Evolutionary conservation across 2,888 invertebrate species (phyloP), one percentile per base, ranked within the genome.

Genomic region (Serrognathus titanus): DNA sequence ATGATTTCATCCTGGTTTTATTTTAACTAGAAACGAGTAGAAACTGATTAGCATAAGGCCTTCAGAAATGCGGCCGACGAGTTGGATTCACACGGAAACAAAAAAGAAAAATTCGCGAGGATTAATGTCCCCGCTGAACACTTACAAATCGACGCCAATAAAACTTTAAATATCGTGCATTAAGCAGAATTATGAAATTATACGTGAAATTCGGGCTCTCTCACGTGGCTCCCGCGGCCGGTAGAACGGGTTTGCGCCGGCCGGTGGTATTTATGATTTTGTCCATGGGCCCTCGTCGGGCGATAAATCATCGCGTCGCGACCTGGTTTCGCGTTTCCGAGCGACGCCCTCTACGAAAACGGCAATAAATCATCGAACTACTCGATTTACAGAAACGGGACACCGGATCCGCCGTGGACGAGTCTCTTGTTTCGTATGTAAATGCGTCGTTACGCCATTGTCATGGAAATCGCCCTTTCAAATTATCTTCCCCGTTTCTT

Each of bases 131-230:
- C 36, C 36, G 37, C 11, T 49, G 20, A 49, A 49, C 36, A n/a
- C 16, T 49, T 49, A 49, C 38, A 49, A 49, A 49, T 49, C 16
- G 36, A 12, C 36, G 13, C 13, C 38, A 49, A 49, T 49, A 49
- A 49, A 49, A 49, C 36, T 24, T 49, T 38, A 49, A 49, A 49
- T 38, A 38, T 10, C n/a, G 11, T 16, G 12, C 49, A 49, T 49
- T 49, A 49, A 49, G 38, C 38, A 11, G 38, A 49, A 49, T 49
- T 49, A 49, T 49, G 8, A 49, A 49, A 49, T 49, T 49, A 49
- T 49, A 49, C 49, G 36, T 31, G 49, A 49, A 16, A 49, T 36
- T 49, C 36, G 36, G 10, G 43, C 43, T 43, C 13, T 43, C 43
- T 13, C 43, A 43, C 24, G 43, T 43, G 43, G 43, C 16, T 43